Conservation (phyloP, 92 coral and sea anemone genomes). For the Phenganax marumi region DNA sequence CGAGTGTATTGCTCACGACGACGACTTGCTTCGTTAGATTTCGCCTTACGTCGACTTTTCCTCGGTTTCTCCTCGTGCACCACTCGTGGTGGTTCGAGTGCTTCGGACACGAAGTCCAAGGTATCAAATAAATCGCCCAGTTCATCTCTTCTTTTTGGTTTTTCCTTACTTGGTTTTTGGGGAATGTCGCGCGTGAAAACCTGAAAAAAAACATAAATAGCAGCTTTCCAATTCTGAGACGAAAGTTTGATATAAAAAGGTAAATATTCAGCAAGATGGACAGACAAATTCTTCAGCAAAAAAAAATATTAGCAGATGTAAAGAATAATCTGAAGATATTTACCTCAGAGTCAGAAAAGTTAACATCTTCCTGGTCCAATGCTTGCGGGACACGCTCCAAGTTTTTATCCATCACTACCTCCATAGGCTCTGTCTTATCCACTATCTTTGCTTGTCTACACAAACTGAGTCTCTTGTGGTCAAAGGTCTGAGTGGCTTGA, state of each 20-base stretch:
- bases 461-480: not conserved
- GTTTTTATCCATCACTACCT: not conserved
- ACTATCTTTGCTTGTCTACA: not conserved
- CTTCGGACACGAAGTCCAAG: conserved; percentile 59
- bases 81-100: conserved; percentile 56
- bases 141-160: conserved; percentile 46
- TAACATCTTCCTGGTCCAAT: not conserved
- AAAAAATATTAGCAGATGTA: not conserved
- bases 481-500: not conserved
- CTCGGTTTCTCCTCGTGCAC: conserved; percentile 32
- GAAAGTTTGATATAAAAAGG: too few species aligned
- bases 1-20: conserved; percentile 35
- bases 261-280: too few species aligned
- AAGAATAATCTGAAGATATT: not conserved
- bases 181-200: not conserved
- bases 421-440: conserved; percentile 1
- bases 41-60: conserved; percentile 16
- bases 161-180: conserved; percentile 4
- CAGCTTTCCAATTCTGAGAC: not conserved
- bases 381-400: not conserved
- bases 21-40: conserved; percentile 33
- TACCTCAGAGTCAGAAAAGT: conserved; percentile 12
- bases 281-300: too few species aligned
- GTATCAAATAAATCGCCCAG: conserved; percentile 69
- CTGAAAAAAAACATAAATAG: not conserved